Evolutionary conservation across 2,113 vertebrate species (phyloP).

Genomic region (Helogale parvula): DNA sequence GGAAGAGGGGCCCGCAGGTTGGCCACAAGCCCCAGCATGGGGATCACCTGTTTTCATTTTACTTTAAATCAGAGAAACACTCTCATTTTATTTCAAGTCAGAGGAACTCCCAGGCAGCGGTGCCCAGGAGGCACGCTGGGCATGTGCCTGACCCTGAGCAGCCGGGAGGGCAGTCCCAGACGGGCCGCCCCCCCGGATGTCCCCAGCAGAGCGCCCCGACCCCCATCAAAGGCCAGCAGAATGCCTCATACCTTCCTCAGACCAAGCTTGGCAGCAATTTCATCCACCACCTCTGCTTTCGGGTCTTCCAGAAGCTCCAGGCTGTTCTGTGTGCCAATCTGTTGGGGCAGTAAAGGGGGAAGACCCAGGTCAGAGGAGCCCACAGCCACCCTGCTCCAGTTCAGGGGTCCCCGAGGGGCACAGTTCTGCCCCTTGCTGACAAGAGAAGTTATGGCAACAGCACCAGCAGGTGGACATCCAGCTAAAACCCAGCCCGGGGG

Average conservation of each 20-base stretch:
- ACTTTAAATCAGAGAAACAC: not conserved
- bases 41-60: not conserved
- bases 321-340: constrained; percentile 97
- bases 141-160: not conserved
- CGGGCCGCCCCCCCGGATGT: fast-evolving
- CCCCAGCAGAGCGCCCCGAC: not conserved
- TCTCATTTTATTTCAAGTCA: not conserved
- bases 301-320: constrained; percentile 97
- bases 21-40: not conserved
- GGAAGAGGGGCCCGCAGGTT: not conserved
- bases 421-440: too few species aligned
- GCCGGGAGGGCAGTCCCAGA: not conserved
- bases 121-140: not conserved
- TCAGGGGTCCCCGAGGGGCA: too few species aligned
- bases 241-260: constrained; percentile 91
- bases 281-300: constrained; percentile 95
- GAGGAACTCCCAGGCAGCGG: not conserved
- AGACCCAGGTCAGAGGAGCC: not conserved
- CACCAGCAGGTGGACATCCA: not conserved
- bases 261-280: constrained; percentile 96
- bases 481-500: too few species aligned
- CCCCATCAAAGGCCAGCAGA: fast-evolving
- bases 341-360: constrained; percentile 46
- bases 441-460: not conserved
- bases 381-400: fast-evolving